Evolutionary conservation across 2,113 vertebrate species (phyloP), one percentile per base, ranked within the genome.

Genomic region (Pangasianodon gigas): DNA sequence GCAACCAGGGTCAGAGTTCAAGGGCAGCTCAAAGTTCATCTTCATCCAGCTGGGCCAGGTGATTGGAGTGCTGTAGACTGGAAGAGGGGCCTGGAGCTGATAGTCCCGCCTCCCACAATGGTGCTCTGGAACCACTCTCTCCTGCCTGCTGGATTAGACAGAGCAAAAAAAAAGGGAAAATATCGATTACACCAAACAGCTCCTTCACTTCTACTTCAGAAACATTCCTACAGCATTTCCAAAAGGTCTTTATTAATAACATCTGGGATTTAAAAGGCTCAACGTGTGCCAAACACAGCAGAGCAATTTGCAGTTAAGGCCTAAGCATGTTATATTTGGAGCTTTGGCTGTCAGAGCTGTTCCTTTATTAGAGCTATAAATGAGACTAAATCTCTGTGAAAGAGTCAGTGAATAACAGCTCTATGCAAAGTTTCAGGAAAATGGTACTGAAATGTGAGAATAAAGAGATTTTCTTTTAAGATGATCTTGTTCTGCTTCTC

Each of bases 11-110:
- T 83, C 90, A 91, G 88, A 92, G 92, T 46, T 87, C 46, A 60
- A 86, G 58, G 83, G n/a, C 81, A 62, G 82, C 95, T 96, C 94
- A 98, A 93, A 98, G 95, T 94, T 98, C 97, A 65, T 98, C 97
- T 93, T 98, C 97, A 11, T 96, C 96, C 69, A 98, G 95, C 94
- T 97, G 96, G 90, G 97, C 95, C 84, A 98, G 95, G 93, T 95
- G 96, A 91, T 95, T 96, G 52, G 95, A 93, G 29, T 95, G 93
- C 41, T 95, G 94, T 82, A 94, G 94, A 67, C 80, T 88, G 18
- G 91, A 93, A 6, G 88, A 94, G 18, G 91, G 86, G 11, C 90
- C 90, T 8, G 90, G 80, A 48, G 89, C 89, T 82, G 93, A 93
- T 91, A 56, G 90, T 21, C 92, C 94, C 29, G 80, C 80, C 13